Percentiles rank a stretch among this genome's conserved stretches.
Evolutionary conservation across 1,140 invertebrate species (phyloP).

Genomic region (Drosophila eugracilis): DNA sequence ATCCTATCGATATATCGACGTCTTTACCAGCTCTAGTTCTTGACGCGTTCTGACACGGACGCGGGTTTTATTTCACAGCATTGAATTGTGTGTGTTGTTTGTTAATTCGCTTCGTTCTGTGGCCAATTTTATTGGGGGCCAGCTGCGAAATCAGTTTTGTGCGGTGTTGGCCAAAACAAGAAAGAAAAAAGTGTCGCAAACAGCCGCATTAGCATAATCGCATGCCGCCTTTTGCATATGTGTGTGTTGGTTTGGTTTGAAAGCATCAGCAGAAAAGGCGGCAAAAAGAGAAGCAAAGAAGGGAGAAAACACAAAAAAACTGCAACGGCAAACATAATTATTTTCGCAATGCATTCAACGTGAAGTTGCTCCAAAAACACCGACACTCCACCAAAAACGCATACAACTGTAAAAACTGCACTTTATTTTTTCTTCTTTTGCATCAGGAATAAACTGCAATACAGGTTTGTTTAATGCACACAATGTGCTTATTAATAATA

Average conservation of each 20-base stretch:
- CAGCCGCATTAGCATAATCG: conserved; percentile 49
- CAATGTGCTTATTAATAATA: conserved; percentile 50
- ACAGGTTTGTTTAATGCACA: conserved; percentile 74
- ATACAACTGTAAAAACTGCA: conserved; percentile 44
- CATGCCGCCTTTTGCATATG: conserved; percentile 28
- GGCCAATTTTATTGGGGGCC: conserved; percentile 31
- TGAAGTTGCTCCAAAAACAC: conserved; percentile 56
- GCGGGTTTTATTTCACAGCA: conserved; percentile 10
- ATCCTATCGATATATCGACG: not conserved
- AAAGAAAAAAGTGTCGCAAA: conserved; percentile 25
- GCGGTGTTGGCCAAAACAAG: conserved; percentile 27
- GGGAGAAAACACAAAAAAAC: conserved; percentile 45
- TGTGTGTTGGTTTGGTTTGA: conserved; percentile 60
- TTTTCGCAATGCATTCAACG: conserved; percentile 72
- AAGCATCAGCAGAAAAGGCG: conserved; percentile 75
- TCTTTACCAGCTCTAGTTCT: conserved; percentile 17
- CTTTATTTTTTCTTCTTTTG: conserved; percentile 39
- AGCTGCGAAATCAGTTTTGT: conserved; percentile 22
- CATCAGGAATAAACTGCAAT: conserved; percentile 68
- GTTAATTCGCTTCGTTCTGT: conserved; percentile 27
- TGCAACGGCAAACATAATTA: conserved; percentile 77
- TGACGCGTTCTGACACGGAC: conserved; percentile 23
- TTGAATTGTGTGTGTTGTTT: conserved; percentile 25
- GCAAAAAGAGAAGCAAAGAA: conserved; percentile 49
- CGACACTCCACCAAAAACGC: conserved; percentile 39